These are phyloP conservation scores for Scarus forsteni DNA, from an alignment of 2,797 vertebrate species.

Conservation along the genomic window DNA sequence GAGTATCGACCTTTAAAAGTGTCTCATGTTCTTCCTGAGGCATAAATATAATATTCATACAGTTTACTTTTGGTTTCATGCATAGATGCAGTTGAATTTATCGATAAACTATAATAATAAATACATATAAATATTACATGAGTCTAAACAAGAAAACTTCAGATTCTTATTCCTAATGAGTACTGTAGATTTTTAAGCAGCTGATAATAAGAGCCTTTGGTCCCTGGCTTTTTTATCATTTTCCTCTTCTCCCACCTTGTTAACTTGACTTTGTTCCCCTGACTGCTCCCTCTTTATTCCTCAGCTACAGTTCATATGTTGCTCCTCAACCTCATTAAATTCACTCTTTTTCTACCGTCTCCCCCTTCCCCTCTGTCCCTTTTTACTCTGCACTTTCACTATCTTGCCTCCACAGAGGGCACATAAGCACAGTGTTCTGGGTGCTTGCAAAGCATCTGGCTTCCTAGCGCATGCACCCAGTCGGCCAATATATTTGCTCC, in stretches of 20 bases:
- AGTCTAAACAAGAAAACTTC: conserved; percentile 15
- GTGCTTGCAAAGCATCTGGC: conserved; percentile 80
- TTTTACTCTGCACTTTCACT: conserved; percentile 49
- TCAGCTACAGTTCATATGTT: conserved; percentile 59
- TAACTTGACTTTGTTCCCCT: conserved; percentile 66
- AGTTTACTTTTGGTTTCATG: not conserved
- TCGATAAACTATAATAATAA: not conserved
- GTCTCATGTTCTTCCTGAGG: not conserved
- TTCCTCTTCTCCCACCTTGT: conserved; percentile 60
- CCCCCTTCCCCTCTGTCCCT: conserved; percentile 44
- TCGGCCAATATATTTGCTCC: conserved; percentile 83
- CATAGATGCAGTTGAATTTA: not conserved
- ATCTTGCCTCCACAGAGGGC: conserved; percentile 77
- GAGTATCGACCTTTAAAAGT: not conserved
- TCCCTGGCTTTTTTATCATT: conserved; percentile 61
- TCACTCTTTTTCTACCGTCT: conserved; percentile 56
- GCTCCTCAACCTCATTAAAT: conserved; percentile 70
- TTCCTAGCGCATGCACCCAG: conserved; percentile 81
- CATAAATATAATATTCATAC: too few species aligned
- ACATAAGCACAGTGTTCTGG: conserved; percentile 83
- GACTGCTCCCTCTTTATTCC: conserved; percentile 67
- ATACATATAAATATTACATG: conserved; percentile 2
- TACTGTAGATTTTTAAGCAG: conserved; percentile 21
- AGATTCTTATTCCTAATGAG: conserved; percentile 8
- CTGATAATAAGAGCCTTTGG: conserved; percentile 75